Conservation (phyloP, 2,797 vertebrate species). For the Peromyscus eremicus region DNA sequence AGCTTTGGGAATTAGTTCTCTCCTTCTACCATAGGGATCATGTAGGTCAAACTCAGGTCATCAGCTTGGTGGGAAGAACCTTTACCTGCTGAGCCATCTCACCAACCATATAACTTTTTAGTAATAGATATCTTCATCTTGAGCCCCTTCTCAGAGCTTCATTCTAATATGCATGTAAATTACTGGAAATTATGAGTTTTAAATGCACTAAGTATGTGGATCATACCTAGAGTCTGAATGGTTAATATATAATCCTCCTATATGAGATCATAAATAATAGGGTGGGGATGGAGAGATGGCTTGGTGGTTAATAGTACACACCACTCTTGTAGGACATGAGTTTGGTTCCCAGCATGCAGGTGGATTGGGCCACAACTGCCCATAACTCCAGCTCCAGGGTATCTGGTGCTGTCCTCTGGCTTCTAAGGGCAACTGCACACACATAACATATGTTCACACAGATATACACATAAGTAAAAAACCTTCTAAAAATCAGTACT, state of each 20-base stretch:
- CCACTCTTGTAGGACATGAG: not conserved
- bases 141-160: not conserved
- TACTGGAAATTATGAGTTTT: not conserved
- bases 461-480: not conserved
- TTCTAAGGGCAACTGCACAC: not conserved
- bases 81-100: not conserved
- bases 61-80: not conserved
- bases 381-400: not conserved
- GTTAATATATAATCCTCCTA: not conserved
- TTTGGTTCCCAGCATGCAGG: not conserved
- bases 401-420: not conserved
- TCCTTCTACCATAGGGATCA: not conserved
- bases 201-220: not conserved
- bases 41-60: not conserved
- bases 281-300: not conserved
- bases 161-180: not conserved
- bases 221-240: not conserved
- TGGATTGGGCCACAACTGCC: not conserved
- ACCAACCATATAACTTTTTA: not conserved
- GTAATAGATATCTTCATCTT: not conserved
- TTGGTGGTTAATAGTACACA: not conserved
- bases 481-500: not conserved
- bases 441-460: not conserved
- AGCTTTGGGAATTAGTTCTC: not conserved
- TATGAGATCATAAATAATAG: not conserved